Conservation (phyloP, 2,888 invertebrate genomes). For the Halictus ligatus region DNA sequence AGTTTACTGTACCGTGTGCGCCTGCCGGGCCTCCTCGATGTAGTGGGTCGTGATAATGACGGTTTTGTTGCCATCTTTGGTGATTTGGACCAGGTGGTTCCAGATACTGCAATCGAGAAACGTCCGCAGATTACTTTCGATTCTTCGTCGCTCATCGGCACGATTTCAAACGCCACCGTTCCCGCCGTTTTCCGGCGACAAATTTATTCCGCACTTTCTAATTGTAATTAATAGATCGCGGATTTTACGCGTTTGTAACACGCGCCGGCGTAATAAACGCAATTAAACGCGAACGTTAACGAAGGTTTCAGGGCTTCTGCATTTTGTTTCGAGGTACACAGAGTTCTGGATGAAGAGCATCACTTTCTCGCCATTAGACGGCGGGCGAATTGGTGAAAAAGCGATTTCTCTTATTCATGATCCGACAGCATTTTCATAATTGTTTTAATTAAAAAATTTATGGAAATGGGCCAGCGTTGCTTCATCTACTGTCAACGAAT, state of each 20-base stretch:
- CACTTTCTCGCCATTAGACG: neutral
- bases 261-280: neutral
- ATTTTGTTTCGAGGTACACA: neutral
- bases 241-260: neutral
- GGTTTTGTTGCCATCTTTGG: slow-evolving; percentile 95
- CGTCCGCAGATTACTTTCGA: neutral
- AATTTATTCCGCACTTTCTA: neutral
- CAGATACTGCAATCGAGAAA: slow-evolving; percentile 89
- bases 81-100: slow-evolving; percentile 96
- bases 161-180: neutral
- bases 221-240: neutral
- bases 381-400: neutral
- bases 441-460: no score
- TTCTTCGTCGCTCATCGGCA: no score
- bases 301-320: neutral
- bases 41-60: slow-evolving; percentile 97
- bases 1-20: slow-evolving; percentile 89
- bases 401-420: neutral
- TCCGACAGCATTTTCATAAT: neutral
- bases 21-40: slow-evolving; percentile 97
- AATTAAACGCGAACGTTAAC: neutral
- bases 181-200: neutral
- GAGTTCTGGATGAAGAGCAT: neutral
- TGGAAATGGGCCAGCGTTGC: no score
- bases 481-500: no score